phyloP scores from a whole-genome alignment of 2,888 invertebrate species.

The Andricus quercusramuli region DNA sequence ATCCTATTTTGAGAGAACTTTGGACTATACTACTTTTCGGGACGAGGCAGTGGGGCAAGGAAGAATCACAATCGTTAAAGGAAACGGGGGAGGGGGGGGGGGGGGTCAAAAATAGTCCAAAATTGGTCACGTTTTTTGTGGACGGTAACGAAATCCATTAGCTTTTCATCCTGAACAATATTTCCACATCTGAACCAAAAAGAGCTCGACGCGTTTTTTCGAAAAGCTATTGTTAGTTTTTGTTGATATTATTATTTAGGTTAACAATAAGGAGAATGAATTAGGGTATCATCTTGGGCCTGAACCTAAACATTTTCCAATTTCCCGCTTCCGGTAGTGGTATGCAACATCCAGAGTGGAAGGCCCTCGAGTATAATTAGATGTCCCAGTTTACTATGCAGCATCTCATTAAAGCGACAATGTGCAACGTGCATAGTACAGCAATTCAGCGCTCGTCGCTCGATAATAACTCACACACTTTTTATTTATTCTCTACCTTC shows the following conservation, averaged over 20 bases:
- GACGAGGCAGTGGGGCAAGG: too few relatives aligned
- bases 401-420: slow-evolving; percentile 69
- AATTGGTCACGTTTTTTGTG: too few relatives aligned
- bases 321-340: background rate
- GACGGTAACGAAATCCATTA: too few relatives aligned
- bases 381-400: slow-evolving; percentile 70
- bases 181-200: too few relatives aligned
- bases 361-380: slow-evolving; percentile 72
- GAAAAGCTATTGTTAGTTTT: too few relatives aligned
- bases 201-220: too few relatives aligned
- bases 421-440: slow-evolving; percentile 38
- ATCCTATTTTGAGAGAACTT: too few relatives aligned
- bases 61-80: too few relatives aligned
- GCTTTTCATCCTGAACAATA: too few relatives aligned
- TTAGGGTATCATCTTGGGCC: background rate
- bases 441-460: slow-evolving; percentile 30
- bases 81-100: too few relatives aligned
- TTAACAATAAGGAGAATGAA: background rate
- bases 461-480: slow-evolving; percentile 29
- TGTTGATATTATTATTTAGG: background rate
- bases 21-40: too few relatives aligned
- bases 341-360: slow-evolving; percentile 43
- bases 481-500: slow-evolving; percentile 33
- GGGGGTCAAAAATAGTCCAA: too few relatives aligned
- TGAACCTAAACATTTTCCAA: background rate